A percentile compares a stretch with the other conserved stretches of the same genome.
phyloP scores from a whole-genome alignment of 1,140 invertebrate species.

The Acromyrmex echinatior region DNA sequence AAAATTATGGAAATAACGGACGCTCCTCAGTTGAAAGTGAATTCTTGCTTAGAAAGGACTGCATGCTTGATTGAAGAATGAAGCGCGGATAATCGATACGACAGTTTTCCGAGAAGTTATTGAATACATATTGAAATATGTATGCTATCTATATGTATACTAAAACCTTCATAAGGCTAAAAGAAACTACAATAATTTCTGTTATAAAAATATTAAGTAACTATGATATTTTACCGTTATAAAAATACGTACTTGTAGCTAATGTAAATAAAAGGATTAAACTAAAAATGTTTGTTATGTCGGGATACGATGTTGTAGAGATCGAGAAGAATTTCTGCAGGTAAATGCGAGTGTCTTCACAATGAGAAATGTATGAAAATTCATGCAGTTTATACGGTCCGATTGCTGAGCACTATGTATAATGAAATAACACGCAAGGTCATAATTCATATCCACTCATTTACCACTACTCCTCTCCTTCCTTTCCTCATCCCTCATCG shows the following conservation, averaged over 20 bases:
- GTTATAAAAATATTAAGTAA: neutral
- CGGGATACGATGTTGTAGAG: neutral
- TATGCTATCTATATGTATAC: neutral
- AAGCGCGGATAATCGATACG: neutral
- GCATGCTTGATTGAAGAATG: neutral
- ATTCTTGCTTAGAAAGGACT: slow-evolving; percentile 46
- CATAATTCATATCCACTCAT: slow-evolving; percentile 35
- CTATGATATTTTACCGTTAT: neutral
- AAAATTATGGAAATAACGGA: slow-evolving; percentile 40
- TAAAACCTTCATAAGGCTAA: neutral
- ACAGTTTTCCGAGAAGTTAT: neutral
- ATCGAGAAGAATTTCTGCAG: neutral
- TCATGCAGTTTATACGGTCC: neutral
- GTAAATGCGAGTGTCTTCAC: neutral
- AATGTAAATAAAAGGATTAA: neutral
- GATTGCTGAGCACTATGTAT: neutral
- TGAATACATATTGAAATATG: neutral
- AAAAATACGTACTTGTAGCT: neutral
- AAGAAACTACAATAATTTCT: neutral
- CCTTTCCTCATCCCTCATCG: neutral
- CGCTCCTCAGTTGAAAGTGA: slow-evolving; percentile 40
- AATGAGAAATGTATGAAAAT: slow-evolving; percentile 58
- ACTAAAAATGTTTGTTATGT: neutral
- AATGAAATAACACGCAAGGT: slow-evolving; percentile 38
- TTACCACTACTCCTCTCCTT: neutral